Conservation (phyloP, 2,113 vertebrate genomes). For the Psilopsiagon aymara region DNA sequence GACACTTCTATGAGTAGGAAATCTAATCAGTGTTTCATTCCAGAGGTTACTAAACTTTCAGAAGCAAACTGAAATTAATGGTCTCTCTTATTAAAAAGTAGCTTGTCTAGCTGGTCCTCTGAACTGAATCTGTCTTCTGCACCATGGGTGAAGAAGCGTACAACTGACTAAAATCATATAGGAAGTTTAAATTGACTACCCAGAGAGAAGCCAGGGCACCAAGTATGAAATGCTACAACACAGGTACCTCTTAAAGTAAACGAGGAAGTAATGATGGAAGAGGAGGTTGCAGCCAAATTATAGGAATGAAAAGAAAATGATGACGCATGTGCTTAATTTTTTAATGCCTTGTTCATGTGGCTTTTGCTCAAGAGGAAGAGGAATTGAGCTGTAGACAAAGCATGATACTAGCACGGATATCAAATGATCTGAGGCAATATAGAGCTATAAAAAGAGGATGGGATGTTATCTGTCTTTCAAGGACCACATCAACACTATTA, state of each 20-base stretch:
- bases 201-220: neutral
- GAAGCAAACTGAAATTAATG: neutral
- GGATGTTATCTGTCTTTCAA: neutral
- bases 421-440: neutral
- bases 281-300: neutral
- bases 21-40: neutral
- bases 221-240: neutral
- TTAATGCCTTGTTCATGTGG: neutral
- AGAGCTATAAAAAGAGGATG: neutral
- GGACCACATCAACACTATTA: neutral
- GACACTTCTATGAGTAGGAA: neutral
- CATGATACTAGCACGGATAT: neutral
- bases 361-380: neutral
- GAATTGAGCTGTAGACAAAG: neutral
- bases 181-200: neutral
- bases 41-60: neutral
- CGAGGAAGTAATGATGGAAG: neutral
- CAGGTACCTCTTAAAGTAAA: neutral
- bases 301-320: neutral
- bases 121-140: neutral
- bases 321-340: neutral
- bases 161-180: neutral
- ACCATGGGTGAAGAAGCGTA: neutral
- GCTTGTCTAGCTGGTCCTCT: neutral
- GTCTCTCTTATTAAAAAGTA: neutral